These are phyloP conservation scores for Abrostola tripartita DNA, from an alignment of 2,888 invertebrate species.

Conservation along the genomic window DNA sequence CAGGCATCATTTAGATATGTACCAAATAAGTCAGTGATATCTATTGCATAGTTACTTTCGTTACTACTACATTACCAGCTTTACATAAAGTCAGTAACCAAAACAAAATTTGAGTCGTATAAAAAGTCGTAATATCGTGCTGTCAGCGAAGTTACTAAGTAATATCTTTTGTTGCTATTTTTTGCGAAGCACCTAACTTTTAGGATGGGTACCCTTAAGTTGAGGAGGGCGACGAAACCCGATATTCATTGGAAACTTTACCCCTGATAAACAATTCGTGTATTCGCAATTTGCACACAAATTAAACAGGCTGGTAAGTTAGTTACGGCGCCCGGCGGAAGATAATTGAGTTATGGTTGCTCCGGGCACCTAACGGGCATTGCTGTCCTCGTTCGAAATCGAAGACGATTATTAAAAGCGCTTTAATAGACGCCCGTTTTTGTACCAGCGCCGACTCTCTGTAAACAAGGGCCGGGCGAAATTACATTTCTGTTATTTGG, in stretches of 20 bases:
- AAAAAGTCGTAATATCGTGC: constrained; percentile 23
- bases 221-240: constrained; percentile 26
- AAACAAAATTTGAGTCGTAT: constrained; percentile 24
- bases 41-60: not conserved
- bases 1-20: too few relatives aligned
- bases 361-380: constrained; percentile 49
- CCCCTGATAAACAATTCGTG: constrained; percentile 39
- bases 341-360: constrained; percentile 63
- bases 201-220: constrained; percentile 21
- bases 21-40: not conserved
- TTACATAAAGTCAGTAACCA: constrained; percentile 4
- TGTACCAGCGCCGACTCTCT: constrained; percentile 21
- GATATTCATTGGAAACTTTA: constrained; percentile 26
- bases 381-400: constrained; percentile 50
- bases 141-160: constrained; percentile 43
- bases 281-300: constrained; percentile 50
- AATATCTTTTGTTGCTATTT: constrained; percentile 42
- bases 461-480: constrained; percentile 37
- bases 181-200: constrained; percentile 29
- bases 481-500: constrained; percentile 41
- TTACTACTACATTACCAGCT: not conserved
- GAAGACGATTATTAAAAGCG: constrained; percentile 59
- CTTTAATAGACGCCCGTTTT: constrained; percentile 51
- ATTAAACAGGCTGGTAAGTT: constrained; percentile 45
- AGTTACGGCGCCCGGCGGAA: constrained; percentile 41